Conservation (phyloP, 2,888 invertebrate genomes). For the Orthosia cruda region DNA sequence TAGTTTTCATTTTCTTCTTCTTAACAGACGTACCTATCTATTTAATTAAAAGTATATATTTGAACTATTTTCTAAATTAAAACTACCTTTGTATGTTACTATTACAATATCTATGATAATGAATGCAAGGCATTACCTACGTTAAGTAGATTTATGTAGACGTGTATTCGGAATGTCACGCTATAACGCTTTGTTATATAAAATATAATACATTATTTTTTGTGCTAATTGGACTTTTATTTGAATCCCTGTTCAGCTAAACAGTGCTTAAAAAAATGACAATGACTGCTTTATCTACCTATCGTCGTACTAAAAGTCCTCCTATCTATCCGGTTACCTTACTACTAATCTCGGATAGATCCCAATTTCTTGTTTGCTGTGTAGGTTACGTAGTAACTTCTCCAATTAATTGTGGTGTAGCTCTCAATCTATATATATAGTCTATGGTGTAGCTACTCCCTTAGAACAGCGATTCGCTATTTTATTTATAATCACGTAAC, state of each 20-base stretch:
- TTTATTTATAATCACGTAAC: not conserved
- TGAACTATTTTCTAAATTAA: constrained; percentile 6
- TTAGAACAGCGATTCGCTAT: not conserved
- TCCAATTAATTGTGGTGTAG: too few relatives aligned
- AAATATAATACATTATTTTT: constrained; percentile 88
- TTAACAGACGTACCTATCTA: not conserved
- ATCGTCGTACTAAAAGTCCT: not conserved
- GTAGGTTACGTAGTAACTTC: too few relatives aligned
- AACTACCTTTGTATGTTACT: constrained; percentile 40
- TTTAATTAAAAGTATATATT: constrained; percentile 3
- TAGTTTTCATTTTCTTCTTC: not conserved
- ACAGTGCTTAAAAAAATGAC: not conserved
- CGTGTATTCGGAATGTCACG: constrained; percentile 71
- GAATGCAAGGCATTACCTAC: constrained; percentile 72
- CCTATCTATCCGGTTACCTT: not conserved
- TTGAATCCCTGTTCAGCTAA: constrained; percentile 51
- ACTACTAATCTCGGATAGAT: not conserved
- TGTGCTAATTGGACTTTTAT: constrained; percentile 82
- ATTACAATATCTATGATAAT: constrained; percentile 60
- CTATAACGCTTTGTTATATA: constrained; percentile 87
- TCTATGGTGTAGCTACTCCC: too few relatives aligned
- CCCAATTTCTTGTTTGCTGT: not conserved
- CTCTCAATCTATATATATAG: too few relatives aligned
- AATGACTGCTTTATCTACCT: not conserved
- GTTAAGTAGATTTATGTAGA: constrained; percentile 66